A percentile compares a stretch with the other conserved stretches of the same genome.
Conservation (phyloP, 1,140 invertebrate genomes). For the Achatina immaculata region DNA sequence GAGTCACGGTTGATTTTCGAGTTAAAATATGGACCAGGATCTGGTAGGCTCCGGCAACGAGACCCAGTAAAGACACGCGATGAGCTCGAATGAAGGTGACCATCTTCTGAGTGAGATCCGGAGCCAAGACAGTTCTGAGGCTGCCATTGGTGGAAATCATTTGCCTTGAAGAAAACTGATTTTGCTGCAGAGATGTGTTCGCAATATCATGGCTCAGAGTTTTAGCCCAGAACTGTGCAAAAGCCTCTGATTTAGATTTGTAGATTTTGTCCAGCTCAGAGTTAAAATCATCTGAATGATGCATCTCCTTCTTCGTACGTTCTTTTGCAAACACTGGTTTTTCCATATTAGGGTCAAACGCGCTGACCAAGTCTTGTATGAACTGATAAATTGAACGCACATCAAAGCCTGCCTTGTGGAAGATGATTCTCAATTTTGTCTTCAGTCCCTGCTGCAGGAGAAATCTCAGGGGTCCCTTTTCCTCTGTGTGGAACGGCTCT, state of each 20-base stretch:
- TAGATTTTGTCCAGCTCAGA: constrained; percentile 36
- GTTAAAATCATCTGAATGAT: constrained; percentile 20
- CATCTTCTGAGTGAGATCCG: constrained; percentile 23
- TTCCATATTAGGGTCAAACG: not conserved
- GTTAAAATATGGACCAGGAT: constrained; percentile 36
- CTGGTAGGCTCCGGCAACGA: constrained; percentile 31
- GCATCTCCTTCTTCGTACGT: constrained; percentile 6
- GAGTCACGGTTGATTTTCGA: constrained; percentile 25
- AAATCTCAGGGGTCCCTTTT: constrained; percentile 40
- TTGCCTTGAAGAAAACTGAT: not conserved
- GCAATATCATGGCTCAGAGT: constrained; percentile 24
- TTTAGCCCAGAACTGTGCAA: constrained; percentile 38
- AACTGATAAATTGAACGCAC: constrained; percentile 26
- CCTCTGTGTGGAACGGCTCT: constrained; percentile 39
- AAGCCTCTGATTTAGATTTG: constrained; percentile 31
- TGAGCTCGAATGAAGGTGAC: constrained; percentile 24
- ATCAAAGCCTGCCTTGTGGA: constrained; percentile 44
- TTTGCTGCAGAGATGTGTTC: constrained; percentile 21
- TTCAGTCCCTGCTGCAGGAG: constrained; percentile 23
- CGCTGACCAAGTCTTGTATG: constrained; percentile 40
- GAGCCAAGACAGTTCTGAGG: not conserved
- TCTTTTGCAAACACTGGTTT: constrained; percentile 13
- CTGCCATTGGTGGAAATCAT: constrained; percentile 11
- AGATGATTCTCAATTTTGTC: constrained; percentile 27
- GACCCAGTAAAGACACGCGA: constrained; percentile 27